phyloP scores from a whole-genome alignment of 1,140 invertebrate genomes.

The Pseudobourletiella spinata region DNA sequence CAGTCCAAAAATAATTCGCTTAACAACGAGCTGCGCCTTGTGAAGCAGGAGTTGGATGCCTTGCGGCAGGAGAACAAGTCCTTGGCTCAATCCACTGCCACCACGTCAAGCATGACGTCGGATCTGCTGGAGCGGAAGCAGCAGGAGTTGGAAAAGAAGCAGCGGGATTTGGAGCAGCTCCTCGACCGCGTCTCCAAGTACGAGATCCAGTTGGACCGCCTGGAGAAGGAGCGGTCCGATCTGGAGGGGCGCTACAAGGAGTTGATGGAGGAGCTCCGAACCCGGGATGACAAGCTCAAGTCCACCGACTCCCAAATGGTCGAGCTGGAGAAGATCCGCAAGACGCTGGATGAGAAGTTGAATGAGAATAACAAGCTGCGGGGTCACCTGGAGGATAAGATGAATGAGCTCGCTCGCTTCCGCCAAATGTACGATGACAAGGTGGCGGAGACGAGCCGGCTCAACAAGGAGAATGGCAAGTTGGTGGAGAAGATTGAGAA shows the following conservation, averaged over 20 bases:
- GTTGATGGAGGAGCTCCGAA: not conserved
- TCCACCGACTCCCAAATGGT: not conserved
- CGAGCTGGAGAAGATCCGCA: conserved; percentile 11
- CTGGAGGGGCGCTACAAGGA: not conserved
- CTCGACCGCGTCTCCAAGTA: conserved; percentile 70
- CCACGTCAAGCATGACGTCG: not conserved
- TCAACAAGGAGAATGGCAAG: conserved; percentile 22
- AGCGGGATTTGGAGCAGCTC: conserved; percentile 76
- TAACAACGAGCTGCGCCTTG: conserved; percentile 1
- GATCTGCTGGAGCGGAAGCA: conserved; percentile 54
- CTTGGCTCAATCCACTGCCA: not conserved
- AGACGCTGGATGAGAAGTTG: conserved; percentile 16
- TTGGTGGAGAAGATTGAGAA: conserved; percentile 29
- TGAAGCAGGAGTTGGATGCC: not conserved
- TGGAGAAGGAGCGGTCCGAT: not conserved
- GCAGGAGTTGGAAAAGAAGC: conserved; percentile 69
- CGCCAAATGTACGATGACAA: conserved; percentile 27
- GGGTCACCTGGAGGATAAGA: conserved; percentile 10
- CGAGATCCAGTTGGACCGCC: conserved; percentile 50
- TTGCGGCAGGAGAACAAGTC: not conserved
- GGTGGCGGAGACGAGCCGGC: conserved; percentile 26
- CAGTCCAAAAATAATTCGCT: conserved; percentile 1
- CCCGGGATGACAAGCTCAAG: not conserved
- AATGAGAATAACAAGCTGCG: conserved; percentile 13
- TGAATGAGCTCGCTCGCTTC: conserved; percentile 15